Evolutionary conservation across 2,888 invertebrate species (phyloP).

Genomic region (Sylvicola fuscatus): DNA sequence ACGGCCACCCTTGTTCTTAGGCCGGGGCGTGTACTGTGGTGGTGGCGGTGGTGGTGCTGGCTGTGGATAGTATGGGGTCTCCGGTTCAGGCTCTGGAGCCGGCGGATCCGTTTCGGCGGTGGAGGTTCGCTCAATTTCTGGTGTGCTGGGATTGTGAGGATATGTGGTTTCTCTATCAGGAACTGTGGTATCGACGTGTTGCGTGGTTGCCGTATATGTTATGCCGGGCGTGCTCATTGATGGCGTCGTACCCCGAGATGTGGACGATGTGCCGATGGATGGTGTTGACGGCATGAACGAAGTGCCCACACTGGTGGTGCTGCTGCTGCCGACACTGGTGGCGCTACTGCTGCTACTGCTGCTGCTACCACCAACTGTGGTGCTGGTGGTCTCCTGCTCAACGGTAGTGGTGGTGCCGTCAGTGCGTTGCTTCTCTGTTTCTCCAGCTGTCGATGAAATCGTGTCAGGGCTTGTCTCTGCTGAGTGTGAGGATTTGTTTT

Average conservation of each 20-base stretch:
- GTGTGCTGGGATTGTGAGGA: constrained; percentile 15
- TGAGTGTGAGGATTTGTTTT: no score
- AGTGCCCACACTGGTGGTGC: constrained; percentile 8
- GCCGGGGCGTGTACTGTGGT: constrained; percentile 9
- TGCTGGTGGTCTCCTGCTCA: constrained; percentile 13
- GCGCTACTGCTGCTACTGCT: constrained; percentile 4
- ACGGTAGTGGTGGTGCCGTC: constrained; percentile 11
- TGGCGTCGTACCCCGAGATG: constrained; percentile 4
- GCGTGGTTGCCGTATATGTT: constrained; percentile 11
- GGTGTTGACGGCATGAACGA: constrained; percentile 13
- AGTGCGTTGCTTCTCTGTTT: constrained; percentile 22
- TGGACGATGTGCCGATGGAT: constrained; percentile 5
- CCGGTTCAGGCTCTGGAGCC: constrained; percentile 12
- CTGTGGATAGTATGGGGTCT: constrained; percentile 12
- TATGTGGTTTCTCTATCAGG: constrained; percentile 20
- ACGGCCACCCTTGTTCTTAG: constrained; percentile 26
- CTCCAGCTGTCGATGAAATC: constrained; percentile 30
- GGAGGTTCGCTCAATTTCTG: constrained; percentile 12
- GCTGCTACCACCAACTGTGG: constrained; percentile 9
- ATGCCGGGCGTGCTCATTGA: constrained; percentile 10
- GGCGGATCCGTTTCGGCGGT: constrained; percentile 11
- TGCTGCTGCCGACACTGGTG: constrained; percentile 5
- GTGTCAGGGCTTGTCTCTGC: constrained; percentile 17
- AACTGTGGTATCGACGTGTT: constrained; percentile 18
- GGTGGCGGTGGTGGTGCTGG: constrained; percentile 16